Evolutionary conservation across 2,797 vertebrate genomes (phyloP).

Genomic region (Trachops cirrhosus): DNA sequence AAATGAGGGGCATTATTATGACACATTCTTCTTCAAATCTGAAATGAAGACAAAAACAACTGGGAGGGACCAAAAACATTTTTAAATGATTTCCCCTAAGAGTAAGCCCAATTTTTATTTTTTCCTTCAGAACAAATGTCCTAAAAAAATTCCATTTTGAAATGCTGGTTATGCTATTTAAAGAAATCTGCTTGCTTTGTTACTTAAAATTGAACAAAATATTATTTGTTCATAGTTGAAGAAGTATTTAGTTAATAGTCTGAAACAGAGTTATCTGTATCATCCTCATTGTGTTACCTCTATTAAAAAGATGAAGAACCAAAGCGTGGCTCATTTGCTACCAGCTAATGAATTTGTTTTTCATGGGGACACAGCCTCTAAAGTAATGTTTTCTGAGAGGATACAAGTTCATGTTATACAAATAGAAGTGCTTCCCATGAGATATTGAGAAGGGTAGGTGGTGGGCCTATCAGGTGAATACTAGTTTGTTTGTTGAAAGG

Average conservation of each 20-base stretch:
- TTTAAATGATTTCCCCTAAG: neutral
- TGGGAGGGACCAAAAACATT: neutral
- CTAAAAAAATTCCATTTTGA: neutral
- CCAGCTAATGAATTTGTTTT: neutral
- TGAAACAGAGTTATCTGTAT: neutral
- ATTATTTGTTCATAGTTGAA: neutral
- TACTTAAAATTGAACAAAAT: neutral
- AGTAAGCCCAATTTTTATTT: neutral
- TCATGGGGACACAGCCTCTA: neutral
- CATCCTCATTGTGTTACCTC: neutral
- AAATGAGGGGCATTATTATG: neutral
- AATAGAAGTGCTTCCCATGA: neutral
- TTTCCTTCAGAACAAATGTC: neutral
- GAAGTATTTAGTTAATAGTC: neutral
- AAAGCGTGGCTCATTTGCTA: neutral
- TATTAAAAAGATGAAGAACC: neutral
- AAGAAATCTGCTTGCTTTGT: slow-evolving; percentile 18
- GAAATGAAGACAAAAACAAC: neutral
- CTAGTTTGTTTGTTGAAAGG: neutral
- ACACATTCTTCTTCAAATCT: neutral
- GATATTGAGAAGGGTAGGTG: neutral
- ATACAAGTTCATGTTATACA: neutral
- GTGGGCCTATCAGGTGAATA: neutral
- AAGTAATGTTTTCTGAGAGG: neutral
- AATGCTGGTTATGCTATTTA: neutral